Evolutionary conservation across 2,113 vertebrate genomes (phyloP).

Genomic region (Lipotes vexillifer): DNA sequence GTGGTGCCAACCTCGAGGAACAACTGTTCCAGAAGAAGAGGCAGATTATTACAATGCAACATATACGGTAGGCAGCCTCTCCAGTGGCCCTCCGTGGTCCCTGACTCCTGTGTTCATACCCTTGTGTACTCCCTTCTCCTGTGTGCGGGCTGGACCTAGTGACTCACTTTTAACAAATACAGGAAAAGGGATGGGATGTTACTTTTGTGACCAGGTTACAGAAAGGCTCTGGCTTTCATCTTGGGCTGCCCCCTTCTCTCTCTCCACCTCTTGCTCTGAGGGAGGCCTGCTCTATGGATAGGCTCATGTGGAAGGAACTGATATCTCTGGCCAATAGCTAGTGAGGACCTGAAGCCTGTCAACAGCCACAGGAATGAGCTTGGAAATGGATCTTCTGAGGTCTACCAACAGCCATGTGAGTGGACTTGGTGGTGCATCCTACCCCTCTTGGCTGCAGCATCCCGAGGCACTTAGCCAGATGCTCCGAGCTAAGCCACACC

Average conservation of each 20-base stretch:
- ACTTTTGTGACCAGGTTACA: not conserved
- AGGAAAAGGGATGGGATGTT: not conserved
- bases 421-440: not conserved
- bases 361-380: not conserved
- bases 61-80: not conserved
- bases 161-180: not conserved
- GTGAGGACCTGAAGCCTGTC: not conserved
- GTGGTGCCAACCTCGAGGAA: not conserved
- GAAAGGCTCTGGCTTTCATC: not conserved
- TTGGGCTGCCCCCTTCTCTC: not conserved
- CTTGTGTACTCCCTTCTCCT: not conserved
- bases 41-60: not conserved
- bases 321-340: not conserved
- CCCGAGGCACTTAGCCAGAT: not conserved
- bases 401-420: not conserved
- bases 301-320: not conserved
- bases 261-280: not conserved
- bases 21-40: not conserved
- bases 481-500: not conserved
- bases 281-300: not conserved
- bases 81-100: too few species aligned
- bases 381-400: not conserved
- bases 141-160: not conserved
- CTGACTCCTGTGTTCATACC: not conserved
- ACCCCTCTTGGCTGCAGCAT: not conserved